phyloP scores from a whole-genome alignment of 2,888 invertebrate species.

The Pseudanteris insignis region DNA sequence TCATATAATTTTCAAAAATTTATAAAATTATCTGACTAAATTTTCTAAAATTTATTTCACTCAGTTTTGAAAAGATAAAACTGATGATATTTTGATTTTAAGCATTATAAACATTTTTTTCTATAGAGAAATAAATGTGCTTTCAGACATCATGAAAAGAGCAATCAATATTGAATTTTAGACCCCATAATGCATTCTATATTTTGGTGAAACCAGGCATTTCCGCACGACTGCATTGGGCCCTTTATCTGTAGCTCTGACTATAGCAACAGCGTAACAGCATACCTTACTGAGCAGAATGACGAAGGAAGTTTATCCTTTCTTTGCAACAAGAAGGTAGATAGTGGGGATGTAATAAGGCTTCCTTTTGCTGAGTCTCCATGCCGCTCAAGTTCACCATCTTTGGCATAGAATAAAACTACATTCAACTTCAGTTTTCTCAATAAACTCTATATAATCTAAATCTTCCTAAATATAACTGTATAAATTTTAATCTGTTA shows the following conservation, averaged over 20 bases:
- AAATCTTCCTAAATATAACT: neutral
- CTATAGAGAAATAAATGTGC: too few relatives aligned
- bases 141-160: too few relatives aligned
- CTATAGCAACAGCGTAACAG: conserved; percentile 41
- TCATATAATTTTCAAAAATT: too few relatives aligned
- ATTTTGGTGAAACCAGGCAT: conserved; percentile 42
- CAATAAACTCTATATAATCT: conserved; percentile 1
- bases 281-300: conserved; percentile 40
- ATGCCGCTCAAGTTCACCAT: conserved; percentile 37
- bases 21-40: too few relatives aligned
- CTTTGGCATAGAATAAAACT: conserved; percentile 37
- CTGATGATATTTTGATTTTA: too few relatives aligned
- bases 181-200: conserved; percentile 22
- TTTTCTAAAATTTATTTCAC: too few relatives aligned
- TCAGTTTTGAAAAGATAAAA: too few relatives aligned
- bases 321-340: conserved; percentile 38
- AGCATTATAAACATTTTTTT: too few relatives aligned
- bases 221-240: conserved; percentile 36
- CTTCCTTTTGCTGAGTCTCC: conserved; percentile 33
- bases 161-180: conserved; percentile 8
- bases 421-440: conserved; percentile 20
- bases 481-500: neutral
- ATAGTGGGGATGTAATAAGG: conserved; percentile 42
- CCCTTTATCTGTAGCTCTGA: conserved; percentile 34
- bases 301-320: conserved; percentile 46